These are phyloP conservation scores for Lutjanus argentimaculatus DNA, from an alignment of 2,797 vertebrate species.

Conservation along the genomic window DNA sequence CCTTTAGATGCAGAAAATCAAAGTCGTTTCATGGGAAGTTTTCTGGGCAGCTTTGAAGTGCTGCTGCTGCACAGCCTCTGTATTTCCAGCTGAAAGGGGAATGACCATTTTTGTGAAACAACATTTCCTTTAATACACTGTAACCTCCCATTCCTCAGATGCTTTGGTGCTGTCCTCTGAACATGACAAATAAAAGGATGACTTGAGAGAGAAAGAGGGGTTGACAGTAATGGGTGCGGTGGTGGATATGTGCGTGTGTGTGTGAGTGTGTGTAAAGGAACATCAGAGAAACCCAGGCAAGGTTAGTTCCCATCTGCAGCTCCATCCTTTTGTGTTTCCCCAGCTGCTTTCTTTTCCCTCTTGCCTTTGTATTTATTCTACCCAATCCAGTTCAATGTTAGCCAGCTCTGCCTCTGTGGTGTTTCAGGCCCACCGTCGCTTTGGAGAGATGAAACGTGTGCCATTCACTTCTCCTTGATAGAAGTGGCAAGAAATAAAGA, in stretches of 20 bases:
- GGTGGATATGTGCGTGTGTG: slow-evolving; percentile 47
- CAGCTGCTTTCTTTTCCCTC: slow-evolving; percentile 78
- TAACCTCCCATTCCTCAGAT: slow-evolving; percentile 75
- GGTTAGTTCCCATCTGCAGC: slow-evolving; percentile 83
- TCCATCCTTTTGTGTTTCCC: slow-evolving; percentile 80
- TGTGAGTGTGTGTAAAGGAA: slow-evolving; percentile 69
- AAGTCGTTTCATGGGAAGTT: slow-evolving; percentile 73
- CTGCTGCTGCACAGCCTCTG: slow-evolving; percentile 56
- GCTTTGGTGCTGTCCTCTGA: slow-evolving; percentile 76
- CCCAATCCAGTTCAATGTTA: slow-evolving; percentile 74
- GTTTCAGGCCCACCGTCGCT: slow-evolving; percentile 72
- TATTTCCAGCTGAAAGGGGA: slow-evolving; percentile 71
- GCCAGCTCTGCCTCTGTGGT: slow-evolving; percentile 72
- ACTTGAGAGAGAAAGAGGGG: slow-evolving; percentile 62
- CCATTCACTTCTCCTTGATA: slow-evolving; percentile 76
- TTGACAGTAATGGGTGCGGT: slow-evolving; percentile 71
- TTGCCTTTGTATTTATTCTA: slow-evolving; percentile 72
- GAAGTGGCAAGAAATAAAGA: slow-evolving; percentile 71
- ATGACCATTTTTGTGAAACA: slow-evolving; percentile 78
- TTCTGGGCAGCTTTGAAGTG: slow-evolving; percentile 78
- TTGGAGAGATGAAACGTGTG: slow-evolving; percentile 76
- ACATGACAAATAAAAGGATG: slow-evolving; percentile 75
- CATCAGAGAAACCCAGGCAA: slow-evolving; percentile 80
- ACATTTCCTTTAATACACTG: slow-evolving; percentile 78
- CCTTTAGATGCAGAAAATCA: slow-evolving; percentile 72